Base-by-base conservation (phyloP, 2,113 vertebrate genomes). In the Scomber scombrus region DNA sequence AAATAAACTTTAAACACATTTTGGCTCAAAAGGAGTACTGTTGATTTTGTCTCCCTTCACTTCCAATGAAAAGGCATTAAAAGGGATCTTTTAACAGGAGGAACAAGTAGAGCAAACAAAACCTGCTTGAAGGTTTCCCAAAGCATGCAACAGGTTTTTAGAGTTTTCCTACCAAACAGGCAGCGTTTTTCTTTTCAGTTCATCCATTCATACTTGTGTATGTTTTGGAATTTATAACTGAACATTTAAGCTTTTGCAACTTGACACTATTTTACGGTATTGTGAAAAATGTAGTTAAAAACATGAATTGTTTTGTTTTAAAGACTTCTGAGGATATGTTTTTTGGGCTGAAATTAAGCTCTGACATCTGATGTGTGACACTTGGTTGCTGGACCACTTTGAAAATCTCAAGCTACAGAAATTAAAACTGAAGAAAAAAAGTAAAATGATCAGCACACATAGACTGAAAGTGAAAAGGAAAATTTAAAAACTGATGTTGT, bases 341-440 rank as follows among this genome's bases (percentile, higher is more conserved):
- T 19, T 26, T 26, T 49, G 23, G 26, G 23, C 34, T 52, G 31
- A 18, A 56, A 11, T 52, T 52, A 85, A 64, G 65, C 71, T 54
- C 15, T 79, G 61, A 78, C 58, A 65, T 69, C 16, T 69, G 46
- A 67, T 34, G 45, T 64, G 16, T 61, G 21, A 47, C n/a, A 49
- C 29, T 19, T 55, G n/a, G 11, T 23, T 29, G 16, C 47, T 6
- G 26, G 64, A 43, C 54, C 62, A 13, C n/a, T 12, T 23, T 15
- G 3, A 23, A 23, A 40, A 31, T 26, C 55, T 74, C 0, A 1
- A 62, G 11, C 26, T 75, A 5, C 34, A 61, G 19, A 16, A 52
- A 58, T 58, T 26, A 10, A 64, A 58, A 79, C 8, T 49, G 3
- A 46, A 43, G 15, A 21, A 72, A 18, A 19, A 23, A 5, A 74